Conservation (phyloP, 2,888 invertebrate species). For the Microdon myrmicae region DNA sequence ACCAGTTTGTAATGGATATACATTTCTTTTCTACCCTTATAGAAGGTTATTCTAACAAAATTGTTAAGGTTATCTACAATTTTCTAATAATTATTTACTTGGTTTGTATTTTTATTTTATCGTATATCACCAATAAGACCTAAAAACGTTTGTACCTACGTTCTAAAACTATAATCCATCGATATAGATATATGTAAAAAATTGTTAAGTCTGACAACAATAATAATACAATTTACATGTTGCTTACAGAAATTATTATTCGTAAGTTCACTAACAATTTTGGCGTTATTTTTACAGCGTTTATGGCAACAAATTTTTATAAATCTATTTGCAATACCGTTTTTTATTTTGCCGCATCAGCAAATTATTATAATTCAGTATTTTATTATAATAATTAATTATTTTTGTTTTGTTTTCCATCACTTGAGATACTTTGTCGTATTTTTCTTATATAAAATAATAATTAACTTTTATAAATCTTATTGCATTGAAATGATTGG, state of each 20-base stretch:
- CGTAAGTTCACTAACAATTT: slow-evolving; percentile 53
- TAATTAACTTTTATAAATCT: slow-evolving; percentile 38
- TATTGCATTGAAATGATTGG: slow-evolving; percentile 51
- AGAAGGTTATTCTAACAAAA: too few species aligned
- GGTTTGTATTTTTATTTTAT: slow-evolving; percentile 1
- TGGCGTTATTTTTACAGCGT: slow-evolving; percentile 58
- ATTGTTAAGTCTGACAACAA: slow-evolving; percentile 35
- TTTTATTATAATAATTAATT: slow-evolving; percentile 17
- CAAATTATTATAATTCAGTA: slow-evolving; percentile 32
- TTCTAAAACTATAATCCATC: slow-evolving; percentile 17
- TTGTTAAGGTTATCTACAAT: too few species aligned
- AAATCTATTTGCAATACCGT: too few species aligned
- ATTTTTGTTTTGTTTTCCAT: slow-evolving; percentile 8
- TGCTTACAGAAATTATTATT: slow-evolving; percentile 16
- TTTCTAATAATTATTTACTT: too few species aligned
- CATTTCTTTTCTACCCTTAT: too few species aligned
- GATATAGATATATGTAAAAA: slow-evolving; percentile 36
- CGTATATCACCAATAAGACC: slow-evolving; percentile 13
- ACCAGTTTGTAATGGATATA: too few species aligned
- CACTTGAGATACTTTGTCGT: slow-evolving; percentile 4
- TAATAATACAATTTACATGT: slow-evolving; percentile 15
- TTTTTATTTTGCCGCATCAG: slow-evolving; percentile 27
- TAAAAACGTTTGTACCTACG: slow-evolving; percentile 25
- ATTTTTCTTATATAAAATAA: slow-evolving; percentile 21
- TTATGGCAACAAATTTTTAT: slow-evolving; percentile 41